Conservation (phyloP, 2,888 invertebrate species). For the Beris chalybata region DNA sequence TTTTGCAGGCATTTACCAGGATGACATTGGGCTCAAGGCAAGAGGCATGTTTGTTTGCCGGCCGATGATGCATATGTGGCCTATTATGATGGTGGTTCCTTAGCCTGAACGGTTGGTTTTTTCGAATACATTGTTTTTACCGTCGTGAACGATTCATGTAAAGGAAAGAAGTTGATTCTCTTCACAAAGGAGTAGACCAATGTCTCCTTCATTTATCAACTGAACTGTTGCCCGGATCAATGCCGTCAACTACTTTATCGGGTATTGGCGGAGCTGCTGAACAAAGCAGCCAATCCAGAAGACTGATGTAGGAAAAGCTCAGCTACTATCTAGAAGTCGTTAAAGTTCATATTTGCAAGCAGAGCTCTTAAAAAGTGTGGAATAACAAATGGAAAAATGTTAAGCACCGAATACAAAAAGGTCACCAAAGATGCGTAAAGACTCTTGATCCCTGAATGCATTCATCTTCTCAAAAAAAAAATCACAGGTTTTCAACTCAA, state of each 20-base stretch:
- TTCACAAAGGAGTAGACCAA: constrained; percentile 99
- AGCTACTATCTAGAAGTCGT: constrained; percentile 94
- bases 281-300: constrained; percentile 58
- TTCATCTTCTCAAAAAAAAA: constrained; percentile 66
- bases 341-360: constrained; percentile 90
- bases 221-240: constrained; percentile 82
- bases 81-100: constrained; percentile 61
- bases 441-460: constrained; percentile 70
- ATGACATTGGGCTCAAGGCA: constrained; percentile 77
- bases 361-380: constrained; percentile 90
- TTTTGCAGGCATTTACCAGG: constrained; percentile 73
- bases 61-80: constrained; percentile 83
- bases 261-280: constrained; percentile 58
- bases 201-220: constrained; percentile 77
- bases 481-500: constrained; percentile 68
- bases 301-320: constrained; percentile 83
- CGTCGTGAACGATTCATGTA: constrained; percentile 91
- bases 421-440: constrained; percentile 58
- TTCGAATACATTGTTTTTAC: constrained; percentile 90
- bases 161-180: constrained; percentile 87
- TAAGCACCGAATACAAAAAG: constrained; percentile 88
- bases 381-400: constrained; percentile 95
- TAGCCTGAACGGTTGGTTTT: constrained; percentile 63
- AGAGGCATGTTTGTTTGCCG: constrained; percentile 85
- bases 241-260: constrained; percentile 87